These are phyloP conservation scores for Brachionus asplanchnoidis DNA, from an alignment of 1,140 invertebrate species.

Conservation along the genomic window DNA sequence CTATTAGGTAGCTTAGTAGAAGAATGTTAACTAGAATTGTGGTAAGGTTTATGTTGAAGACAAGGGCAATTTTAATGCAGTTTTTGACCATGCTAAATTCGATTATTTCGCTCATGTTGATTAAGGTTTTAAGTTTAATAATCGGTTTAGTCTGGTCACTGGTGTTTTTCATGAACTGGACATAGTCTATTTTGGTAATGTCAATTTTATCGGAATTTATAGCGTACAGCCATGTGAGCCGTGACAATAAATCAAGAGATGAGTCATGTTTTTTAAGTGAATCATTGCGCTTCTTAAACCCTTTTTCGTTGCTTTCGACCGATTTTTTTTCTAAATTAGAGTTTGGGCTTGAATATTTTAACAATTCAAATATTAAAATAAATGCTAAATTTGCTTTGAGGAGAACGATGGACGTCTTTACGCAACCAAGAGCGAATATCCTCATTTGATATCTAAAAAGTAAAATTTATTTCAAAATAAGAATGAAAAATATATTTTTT, in stretches of 20 bases:
- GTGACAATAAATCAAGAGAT: not conserved
- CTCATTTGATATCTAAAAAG: not conserved
- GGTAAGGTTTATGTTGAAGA: not conserved
- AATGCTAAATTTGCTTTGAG: not conserved
- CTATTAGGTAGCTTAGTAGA: not conserved
- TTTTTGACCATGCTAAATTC: slow-evolving; percentile 4
- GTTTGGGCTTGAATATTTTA: not conserved
- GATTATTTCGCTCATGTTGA: not conserved
- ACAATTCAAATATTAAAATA: not conserved
- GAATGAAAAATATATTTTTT: not conserved
- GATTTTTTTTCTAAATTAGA: not conserved
- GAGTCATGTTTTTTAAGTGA: not conserved
- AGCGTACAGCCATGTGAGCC: not conserved
- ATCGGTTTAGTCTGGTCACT: not conserved
- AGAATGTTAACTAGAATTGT: slow-evolving; percentile 1
- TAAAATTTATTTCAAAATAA: not conserved
- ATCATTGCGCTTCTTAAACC: not conserved
- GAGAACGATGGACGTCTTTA: not conserved
- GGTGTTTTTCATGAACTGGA: not conserved
- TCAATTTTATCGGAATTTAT: not conserved
- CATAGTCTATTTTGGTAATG: not conserved
- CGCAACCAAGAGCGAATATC: not conserved
- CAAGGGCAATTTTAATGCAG: not conserved
- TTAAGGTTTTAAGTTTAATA: not conserved
- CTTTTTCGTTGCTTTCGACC: not conserved